Percentiles rank a stretch among this genome's conserved stretches.
Conservation (phyloP, 2,113 vertebrate species). For the Neogobius melanostomus region DNA sequence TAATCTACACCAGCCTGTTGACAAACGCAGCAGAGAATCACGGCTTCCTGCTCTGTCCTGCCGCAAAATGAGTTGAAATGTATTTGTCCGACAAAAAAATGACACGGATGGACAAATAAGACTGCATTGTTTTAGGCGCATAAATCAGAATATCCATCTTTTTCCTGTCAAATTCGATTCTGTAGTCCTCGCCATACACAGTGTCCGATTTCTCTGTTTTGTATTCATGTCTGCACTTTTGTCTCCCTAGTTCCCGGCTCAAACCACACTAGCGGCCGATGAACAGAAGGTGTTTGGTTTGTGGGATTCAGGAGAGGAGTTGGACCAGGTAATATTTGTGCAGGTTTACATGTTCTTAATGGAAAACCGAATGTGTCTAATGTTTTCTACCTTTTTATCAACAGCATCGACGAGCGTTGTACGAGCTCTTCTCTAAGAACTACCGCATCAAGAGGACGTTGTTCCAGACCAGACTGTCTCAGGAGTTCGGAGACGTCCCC, state of each 20-base stretch:
- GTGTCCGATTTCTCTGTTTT: no score
- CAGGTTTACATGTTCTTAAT: no score
- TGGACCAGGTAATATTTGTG: constrained; percentile 83
- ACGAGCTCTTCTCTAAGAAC: constrained; percentile 90
- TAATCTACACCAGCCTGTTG: constrained; percentile 12
- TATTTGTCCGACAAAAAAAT: no score
- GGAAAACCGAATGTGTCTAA: neutral
- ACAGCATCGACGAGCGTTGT: constrained; percentile 90
- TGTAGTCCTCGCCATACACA: no score
- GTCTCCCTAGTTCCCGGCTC: constrained; percentile 87
- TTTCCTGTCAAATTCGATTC: no score
- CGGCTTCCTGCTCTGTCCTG: no score
- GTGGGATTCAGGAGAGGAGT: constrained; percentile 92
- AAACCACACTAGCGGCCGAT: constrained; percentile 87
- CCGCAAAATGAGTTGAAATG: no score
- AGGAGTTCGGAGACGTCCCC: constrained; percentile 86
- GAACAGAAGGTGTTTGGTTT: constrained; percentile 96
- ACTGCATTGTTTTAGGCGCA: no score
- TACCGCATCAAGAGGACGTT: constrained; percentile 86
- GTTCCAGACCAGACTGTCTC: constrained; percentile 83
- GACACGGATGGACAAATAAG: no score
- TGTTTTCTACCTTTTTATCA: neutral
- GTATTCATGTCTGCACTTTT: no score
- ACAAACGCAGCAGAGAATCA: neutral
- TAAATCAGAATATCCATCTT: no score